A percentile compares a stretch with the other conserved stretches of the same genome.
Conservation (phyloP, 2,113 vertebrate genomes). For the Silurus glanis region DNA sequence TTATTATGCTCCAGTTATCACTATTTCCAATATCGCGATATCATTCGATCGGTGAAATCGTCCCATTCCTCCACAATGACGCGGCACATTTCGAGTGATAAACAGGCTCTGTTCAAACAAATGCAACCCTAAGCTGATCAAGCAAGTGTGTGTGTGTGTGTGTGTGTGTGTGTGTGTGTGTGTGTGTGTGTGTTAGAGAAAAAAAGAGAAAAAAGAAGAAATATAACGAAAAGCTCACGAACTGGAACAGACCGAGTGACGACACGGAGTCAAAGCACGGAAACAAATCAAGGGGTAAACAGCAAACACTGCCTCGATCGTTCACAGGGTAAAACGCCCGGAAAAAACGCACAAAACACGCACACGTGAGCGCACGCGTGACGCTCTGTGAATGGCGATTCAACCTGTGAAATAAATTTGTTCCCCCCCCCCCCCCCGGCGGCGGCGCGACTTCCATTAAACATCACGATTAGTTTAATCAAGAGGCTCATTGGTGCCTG, state of each 20-base stretch:
- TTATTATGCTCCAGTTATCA: neutral
- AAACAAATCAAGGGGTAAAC: neutral
- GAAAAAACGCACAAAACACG: neutral
- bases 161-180: slow-evolving; percentile 13
- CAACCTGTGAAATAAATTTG: slow-evolving; percentile 30
- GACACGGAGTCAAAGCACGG: neutral
- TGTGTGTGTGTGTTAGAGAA: neutral
- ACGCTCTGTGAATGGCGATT: neutral
- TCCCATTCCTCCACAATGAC: neutral
- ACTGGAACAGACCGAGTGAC: neutral
- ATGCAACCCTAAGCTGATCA: neutral
- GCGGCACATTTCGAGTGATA: neutral
- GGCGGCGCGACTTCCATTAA: slow-evolving; percentile 26
- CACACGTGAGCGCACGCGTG: neutral
- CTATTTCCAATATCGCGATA: neutral
- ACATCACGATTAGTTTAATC: slow-evolving; percentile 37
- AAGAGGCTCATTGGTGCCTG: slow-evolving; percentile 40
- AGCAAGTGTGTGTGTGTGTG: slow-evolving; percentile 7
- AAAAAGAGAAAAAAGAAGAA: neutral
- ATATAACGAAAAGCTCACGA: neutral
- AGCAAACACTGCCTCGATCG: neutral
- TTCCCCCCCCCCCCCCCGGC: neutral
- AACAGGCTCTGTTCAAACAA: neutral
- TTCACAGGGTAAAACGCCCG: neutral
- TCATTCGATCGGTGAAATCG: neutral